Percentiles rank a stretch among this genome's conserved stretches.
phyloP scores from a whole-genome alignment of 2,888 invertebrate genomes.

The Hylaea fasciaria region DNA sequence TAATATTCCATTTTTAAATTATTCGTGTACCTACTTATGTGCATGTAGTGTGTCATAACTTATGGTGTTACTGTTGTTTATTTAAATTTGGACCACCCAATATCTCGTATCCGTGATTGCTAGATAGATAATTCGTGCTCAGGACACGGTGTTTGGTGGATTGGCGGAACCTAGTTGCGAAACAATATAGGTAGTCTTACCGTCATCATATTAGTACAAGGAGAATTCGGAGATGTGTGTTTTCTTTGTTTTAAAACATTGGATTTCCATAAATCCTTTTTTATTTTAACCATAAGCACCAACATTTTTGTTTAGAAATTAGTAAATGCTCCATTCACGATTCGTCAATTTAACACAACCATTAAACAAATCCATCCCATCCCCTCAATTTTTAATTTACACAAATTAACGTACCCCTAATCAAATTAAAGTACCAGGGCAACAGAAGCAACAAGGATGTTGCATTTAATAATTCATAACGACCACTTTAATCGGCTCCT shows the following conservation, averaged over 20 bases:
- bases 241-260: too few relatives aligned
- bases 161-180: background rate
- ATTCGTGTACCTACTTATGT: slow-evolving; percentile 19
- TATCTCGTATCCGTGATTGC: slow-evolving; percentile 13
- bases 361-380: slow-evolving; percentile 52
- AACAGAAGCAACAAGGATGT: slow-evolving; percentile 56
- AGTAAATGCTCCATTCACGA: too few relatives aligned
- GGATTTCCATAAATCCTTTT: too few relatives aligned
- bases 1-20: slow-evolving; percentile 40
- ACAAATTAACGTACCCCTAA: slow-evolving; percentile 58
- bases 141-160: slow-evolving; percentile 3
- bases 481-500: slow-evolving; percentile 49
- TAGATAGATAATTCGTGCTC: slow-evolving; percentile 14
- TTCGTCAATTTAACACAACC: slow-evolving; percentile 26
- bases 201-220: background rate
- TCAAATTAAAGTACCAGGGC: slow-evolving; percentile 54
- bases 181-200: background rate
- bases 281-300: too few relatives aligned
- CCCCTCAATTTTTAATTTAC: slow-evolving; percentile 54
- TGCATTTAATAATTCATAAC: slow-evolving; percentile 61
- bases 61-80: slow-evolving; percentile 25
- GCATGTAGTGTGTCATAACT: slow-evolving; percentile 14
- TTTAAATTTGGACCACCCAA: slow-evolving; percentile 32
- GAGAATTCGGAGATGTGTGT: too few relatives aligned
- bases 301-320: too few relatives aligned